phyloP scores from a whole-genome alignment of 2,888 invertebrate species.

The Xylota segnis region DNA sequence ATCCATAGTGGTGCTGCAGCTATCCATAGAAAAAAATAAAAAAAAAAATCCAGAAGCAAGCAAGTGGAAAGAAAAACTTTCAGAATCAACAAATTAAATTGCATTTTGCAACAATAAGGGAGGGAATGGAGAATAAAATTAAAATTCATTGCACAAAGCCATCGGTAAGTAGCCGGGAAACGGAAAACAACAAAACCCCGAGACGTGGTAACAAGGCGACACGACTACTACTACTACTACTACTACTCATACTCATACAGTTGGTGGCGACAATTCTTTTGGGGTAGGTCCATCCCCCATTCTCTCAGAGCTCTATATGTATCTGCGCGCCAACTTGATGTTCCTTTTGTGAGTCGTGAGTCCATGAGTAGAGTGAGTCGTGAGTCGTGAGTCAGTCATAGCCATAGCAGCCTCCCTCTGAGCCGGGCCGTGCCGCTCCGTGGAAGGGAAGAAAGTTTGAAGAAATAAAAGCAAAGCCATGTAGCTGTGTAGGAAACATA shows the following conservation, averaged over 20 bases:
- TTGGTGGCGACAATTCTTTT: constrained; percentile 5
- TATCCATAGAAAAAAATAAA: not conserved
- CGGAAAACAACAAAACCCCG: constrained; percentile 56
- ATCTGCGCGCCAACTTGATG: not conserved
- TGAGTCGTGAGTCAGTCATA: constrained; percentile 1
- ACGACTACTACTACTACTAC: not conserved
- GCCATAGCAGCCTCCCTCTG: not conserved
- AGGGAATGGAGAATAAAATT: constrained; percentile 38
- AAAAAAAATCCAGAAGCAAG: constrained; percentile 5
- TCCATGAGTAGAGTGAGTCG: too few species aligned
- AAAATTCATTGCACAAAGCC: constrained; percentile 73
- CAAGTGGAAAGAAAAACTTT: constrained; percentile 64
- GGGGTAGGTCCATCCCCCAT: constrained; percentile 24
- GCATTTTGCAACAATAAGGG: constrained; percentile 67
- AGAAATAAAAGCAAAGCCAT: constrained; percentile 35
- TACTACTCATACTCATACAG: too few species aligned
- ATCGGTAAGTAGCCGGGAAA: constrained; percentile 63
- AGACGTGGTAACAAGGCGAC: constrained; percentile 34
- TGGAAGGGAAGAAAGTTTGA: constrained; percentile 7
- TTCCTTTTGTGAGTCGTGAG: not conserved
- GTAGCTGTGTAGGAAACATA: constrained; percentile 14
- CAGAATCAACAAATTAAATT: constrained; percentile 74
- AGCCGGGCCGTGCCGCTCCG: not conserved
- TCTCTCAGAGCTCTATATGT: not conserved
- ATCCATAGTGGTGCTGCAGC: too few species aligned